These are phyloP conservation scores for Sapayoa aenigma DNA, from an alignment of 2,113 vertebrate species.

Conservation along the genomic window DNA sequence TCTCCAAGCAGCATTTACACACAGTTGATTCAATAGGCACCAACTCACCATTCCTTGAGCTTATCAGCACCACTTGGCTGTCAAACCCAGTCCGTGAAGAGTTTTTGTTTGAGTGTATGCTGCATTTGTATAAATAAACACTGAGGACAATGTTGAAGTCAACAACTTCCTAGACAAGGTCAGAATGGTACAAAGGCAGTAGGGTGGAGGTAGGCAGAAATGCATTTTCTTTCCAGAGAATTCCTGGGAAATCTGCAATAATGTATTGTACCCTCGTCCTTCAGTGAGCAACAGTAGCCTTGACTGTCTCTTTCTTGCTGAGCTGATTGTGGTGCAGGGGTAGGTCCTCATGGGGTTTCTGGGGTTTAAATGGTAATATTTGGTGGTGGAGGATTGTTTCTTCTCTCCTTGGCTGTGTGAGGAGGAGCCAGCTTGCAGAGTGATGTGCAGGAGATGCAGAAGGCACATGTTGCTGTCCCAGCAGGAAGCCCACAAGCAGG, in stretches of 20 bases:
- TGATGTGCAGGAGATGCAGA: neutral
- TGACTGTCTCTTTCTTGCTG: constrained; percentile 29
- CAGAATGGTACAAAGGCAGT: constrained; percentile 58
- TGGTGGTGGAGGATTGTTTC: neutral
- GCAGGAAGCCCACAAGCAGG: neutral
- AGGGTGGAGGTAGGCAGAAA: constrained; percentile 13
- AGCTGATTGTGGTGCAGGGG: neutral
- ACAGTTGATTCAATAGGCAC: neutral
- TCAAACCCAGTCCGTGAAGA: neutral
- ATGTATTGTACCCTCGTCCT: constrained; percentile 67
- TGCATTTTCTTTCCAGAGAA: constrained; percentile 74
- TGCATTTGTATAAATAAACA: constrained; percentile 69
- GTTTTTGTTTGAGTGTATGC: constrained; percentile 53
- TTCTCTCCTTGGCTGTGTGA: neutral
- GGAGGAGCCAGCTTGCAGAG: neutral
- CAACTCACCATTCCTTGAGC: neutral
- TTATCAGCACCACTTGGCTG: constrained; percentile 61
- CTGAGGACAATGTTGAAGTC: constrained; percentile 63
- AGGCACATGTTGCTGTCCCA: neutral
- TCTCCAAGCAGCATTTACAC: neutral
- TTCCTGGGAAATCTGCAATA: constrained; percentile 65
- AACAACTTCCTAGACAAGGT: constrained; percentile 63
- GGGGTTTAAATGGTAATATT: neutral
- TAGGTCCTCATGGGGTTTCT: neutral
- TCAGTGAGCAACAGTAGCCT: constrained; percentile 49